Evolutionary conservation across 92 coral and sea anemone species (phyloP).

Genomic region (Actinernus sp.): DNA sequence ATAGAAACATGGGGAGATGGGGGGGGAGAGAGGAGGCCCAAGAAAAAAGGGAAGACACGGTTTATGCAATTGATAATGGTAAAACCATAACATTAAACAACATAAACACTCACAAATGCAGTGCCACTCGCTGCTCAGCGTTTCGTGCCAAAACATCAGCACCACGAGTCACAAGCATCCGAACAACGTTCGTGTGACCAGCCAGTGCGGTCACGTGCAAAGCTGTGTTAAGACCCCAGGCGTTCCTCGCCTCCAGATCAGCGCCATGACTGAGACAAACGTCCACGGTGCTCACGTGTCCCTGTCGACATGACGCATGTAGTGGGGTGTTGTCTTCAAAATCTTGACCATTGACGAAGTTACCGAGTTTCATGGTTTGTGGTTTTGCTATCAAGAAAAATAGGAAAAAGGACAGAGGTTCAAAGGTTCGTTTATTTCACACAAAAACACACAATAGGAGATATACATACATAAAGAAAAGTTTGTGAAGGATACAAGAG

Average conservation of each 20-base stretch:
- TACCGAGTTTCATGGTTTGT: conserved; percentile 2
- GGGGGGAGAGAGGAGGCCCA: no score
- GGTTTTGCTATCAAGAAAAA: no score
- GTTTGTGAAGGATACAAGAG: no score
- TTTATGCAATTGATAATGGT: no score
- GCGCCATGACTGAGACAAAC: conserved; percentile 55
- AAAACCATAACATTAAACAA: no score
- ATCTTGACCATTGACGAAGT: conserved; percentile 50
- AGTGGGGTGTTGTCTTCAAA: conserved; percentile 61
- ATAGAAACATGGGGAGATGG: no score
- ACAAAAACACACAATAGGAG: no score
- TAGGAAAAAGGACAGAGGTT: no score
- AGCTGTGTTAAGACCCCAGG: conserved; percentile 53
- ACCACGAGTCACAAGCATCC: conserved; percentile 52
- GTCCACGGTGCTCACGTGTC: conserved; percentile 55
- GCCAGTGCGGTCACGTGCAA: conserved; percentile 82
- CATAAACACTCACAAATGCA: conserved; percentile 62
- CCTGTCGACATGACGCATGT: conserved; percentile 63
- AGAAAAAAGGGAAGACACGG: no score
- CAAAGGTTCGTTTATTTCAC: no score
- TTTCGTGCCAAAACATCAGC: conserved; percentile 60
- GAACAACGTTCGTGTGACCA: conserved; percentile 64
- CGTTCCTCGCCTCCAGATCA: conserved; percentile 61
- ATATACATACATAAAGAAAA: no score
- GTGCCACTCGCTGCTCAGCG: conserved; percentile 60